Conservation (phyloP, 2,888 invertebrate genomes). For the Neria commutata region DNA sequence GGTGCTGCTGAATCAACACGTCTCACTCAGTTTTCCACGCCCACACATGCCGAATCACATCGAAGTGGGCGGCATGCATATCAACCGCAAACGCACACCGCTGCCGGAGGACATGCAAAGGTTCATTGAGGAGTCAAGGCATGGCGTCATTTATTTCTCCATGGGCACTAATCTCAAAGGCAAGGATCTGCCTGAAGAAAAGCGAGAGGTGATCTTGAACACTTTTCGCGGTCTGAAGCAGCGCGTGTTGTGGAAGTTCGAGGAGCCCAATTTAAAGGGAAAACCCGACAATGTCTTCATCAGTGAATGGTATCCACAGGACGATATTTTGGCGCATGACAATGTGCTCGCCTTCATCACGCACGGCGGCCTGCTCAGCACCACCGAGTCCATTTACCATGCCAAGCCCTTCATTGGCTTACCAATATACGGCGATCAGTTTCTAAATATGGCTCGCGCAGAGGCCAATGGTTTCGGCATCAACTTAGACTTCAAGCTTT, state of each 20-base stretch:
- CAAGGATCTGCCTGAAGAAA: constrained; percentile 44
- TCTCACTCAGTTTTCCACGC: constrained; percentile 52
- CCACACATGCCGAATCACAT: constrained; percentile 61
- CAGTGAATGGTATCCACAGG: constrained; percentile 63
- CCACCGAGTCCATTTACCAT: constrained; percentile 63
- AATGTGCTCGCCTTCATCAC: constrained; percentile 63
- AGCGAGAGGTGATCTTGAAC: constrained; percentile 42
- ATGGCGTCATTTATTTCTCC: constrained; percentile 63
- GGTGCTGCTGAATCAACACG: constrained; percentile 56
- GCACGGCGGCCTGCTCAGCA: constrained; percentile 64
- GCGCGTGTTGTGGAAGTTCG: constrained; percentile 63
- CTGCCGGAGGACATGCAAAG: constrained; percentile 55
- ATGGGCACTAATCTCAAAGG: constrained; percentile 61
- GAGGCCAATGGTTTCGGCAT: constrained; percentile 60
- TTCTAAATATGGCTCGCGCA: constrained; percentile 62
- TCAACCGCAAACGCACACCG: constrained; percentile 49
- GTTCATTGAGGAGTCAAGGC: constrained; percentile 57
- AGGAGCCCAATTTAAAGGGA: constrained; percentile 48
- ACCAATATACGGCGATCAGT: constrained; percentile 65
- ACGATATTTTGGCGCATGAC: constrained; percentile 62
- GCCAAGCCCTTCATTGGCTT: constrained; percentile 64
- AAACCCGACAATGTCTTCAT: constrained; percentile 57
- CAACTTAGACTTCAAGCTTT: constrained; percentile 48
- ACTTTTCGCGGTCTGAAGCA: constrained; percentile 53
- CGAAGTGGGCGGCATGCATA: constrained; percentile 60